Percentiles rank a stretch among this genome's conserved stretches.
phyloP scores from a whole-genome alignment of 2,797 vertebrate species.

The Emys orbicularis region DNA sequence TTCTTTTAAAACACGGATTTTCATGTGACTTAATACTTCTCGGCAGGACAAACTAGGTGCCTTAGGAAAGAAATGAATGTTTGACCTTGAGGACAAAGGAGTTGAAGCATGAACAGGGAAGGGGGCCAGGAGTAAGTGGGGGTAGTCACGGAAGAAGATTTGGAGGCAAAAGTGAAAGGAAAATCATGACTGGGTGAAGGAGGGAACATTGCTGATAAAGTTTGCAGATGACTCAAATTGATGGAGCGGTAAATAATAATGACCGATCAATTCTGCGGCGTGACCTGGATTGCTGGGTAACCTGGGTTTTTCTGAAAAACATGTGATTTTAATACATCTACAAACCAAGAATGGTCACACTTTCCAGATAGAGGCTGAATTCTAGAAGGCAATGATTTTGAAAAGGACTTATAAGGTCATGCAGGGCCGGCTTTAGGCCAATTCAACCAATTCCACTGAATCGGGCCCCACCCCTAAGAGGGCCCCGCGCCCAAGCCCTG shows the following conservation, averaged over 20 bases:
- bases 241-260: constrained; percentile 59
- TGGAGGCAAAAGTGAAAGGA: constrained; percentile 45
- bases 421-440: neutral
- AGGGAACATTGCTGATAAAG: constrained; percentile 35
- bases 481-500: no score
- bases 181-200: constrained; percentile 44
- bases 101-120: neutral
- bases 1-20: neutral
- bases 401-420: neutral
- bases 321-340: neutral
- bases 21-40: neutral
- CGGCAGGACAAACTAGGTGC: neutral
- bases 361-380: neutral
- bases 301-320: constrained; percentile 48
- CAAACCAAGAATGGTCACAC: neutral
- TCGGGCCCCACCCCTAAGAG: no score
- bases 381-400: constrained; percentile 20
- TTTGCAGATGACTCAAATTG: constrained; percentile 54
- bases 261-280: constrained; percentile 42
- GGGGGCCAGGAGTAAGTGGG: neutral
- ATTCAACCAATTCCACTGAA: no score
- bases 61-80: neutral
- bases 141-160: constrained; percentile 26
- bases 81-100: constrained; percentile 7
- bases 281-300: constrained; percentile 31